Conservation (phyloP, 2,797 vertebrate species). For the Poecilia wingei region DNA sequence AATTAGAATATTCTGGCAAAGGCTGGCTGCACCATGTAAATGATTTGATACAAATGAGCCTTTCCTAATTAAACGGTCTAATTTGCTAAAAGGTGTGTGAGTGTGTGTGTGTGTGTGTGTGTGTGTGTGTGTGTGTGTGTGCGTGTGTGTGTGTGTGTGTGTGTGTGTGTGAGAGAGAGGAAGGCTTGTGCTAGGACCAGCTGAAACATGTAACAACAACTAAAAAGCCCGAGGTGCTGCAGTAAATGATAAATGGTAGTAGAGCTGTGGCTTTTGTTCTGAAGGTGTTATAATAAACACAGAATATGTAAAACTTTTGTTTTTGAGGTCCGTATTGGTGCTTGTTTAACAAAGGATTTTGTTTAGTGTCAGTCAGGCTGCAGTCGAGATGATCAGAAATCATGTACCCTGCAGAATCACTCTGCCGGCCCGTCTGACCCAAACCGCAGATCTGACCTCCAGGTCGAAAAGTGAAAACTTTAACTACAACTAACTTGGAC, state of each 20-base stretch:
- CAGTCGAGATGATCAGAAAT: background rate
- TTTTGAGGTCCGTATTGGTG: conserved; percentile 8
- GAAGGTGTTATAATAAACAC: conserved; percentile 58
- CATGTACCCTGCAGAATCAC: background rate
- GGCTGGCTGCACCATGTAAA: conserved; percentile 80
- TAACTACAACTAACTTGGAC: background rate
- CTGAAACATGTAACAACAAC: conserved; percentile 58
- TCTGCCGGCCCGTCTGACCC: background rate
- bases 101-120: background rate
- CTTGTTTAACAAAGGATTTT: conserved; percentile 2
- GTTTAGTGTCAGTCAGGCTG: background rate
- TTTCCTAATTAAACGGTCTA: conserved; percentile 83
- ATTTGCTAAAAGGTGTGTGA: conserved; percentile 79
- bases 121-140: conserved; percentile 44
- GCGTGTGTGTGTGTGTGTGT: background rate
- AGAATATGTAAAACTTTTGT: conserved; percentile 41
- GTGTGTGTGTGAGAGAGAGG: conserved; percentile 33
- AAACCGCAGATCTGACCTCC: background rate
- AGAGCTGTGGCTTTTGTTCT: conserved; percentile 57
- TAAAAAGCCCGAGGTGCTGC: conserved; percentile 61
- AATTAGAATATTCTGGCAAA: conserved; percentile 81
- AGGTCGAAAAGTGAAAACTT: background rate
- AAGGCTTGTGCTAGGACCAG: conserved; percentile 49
- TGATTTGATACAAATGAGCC: conserved; percentile 83
- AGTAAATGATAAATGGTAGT: conserved; percentile 66